These are phyloP conservation scores for Ptilorrhoa leucosticta DNA, from an alignment of 2,113 vertebrate species.

Conservation along the genomic window DNA sequence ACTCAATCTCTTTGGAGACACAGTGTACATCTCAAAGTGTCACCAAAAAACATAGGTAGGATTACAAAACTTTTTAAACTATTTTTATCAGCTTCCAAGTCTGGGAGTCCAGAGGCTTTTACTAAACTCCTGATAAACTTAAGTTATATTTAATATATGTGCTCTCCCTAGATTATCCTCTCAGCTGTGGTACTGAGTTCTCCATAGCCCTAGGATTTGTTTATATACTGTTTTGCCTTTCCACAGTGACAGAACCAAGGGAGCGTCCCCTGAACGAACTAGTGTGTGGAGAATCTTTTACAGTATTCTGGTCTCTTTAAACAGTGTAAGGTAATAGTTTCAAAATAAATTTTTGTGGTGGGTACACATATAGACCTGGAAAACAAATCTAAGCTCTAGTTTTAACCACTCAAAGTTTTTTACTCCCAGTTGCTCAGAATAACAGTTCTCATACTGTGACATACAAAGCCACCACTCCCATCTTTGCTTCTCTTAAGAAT, in stretches of 20 bases:
- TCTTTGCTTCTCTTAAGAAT: not conserved
- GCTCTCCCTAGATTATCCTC: not conserved
- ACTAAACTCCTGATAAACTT: not conserved
- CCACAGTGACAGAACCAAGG: not conserved
- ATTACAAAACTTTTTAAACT: not conserved
- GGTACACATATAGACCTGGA: not conserved
- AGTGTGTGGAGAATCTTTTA: not conserved
- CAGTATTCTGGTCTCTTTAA: not conserved
- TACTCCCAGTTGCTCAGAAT: not conserved
- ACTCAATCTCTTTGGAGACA: not conserved
- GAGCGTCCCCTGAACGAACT: not conserved
- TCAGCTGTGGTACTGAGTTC: not conserved
- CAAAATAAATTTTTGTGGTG: not conserved
- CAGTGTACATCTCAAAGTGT: rapidly evolving
- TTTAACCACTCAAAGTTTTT: not conserved
- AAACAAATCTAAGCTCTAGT: not conserved
- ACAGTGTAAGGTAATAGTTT: not conserved
- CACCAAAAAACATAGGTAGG: not conserved
- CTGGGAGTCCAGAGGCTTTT: not conserved
- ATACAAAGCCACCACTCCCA: not conserved
- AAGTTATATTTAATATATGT: not conserved
- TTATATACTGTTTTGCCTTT: not conserved
- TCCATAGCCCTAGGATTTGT: not conserved
- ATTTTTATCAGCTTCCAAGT: not conserved
- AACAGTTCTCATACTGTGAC: not conserved